phyloP scores from a whole-genome alignment of 2,888 invertebrate species.

The Itoplectis maculator region DNA sequence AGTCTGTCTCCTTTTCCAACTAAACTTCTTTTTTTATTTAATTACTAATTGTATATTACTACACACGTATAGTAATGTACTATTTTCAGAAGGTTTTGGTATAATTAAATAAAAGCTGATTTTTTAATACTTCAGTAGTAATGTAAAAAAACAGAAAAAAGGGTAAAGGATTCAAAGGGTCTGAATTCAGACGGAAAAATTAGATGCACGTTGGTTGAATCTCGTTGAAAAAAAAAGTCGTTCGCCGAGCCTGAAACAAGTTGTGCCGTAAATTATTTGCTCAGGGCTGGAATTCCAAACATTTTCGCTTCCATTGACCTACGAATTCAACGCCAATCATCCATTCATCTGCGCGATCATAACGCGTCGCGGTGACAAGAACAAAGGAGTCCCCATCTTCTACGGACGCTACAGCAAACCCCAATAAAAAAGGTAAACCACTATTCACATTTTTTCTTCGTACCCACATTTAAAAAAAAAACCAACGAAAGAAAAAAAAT shows the following conservation, averaged over 20 bases:
- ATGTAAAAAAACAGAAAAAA: too few species aligned
- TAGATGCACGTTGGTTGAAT: too few species aligned
- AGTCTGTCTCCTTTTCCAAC: too few species aligned
- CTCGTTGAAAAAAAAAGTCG: neutral
- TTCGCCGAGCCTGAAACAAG: neutral
- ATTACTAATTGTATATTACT: too few species aligned
- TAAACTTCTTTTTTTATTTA: too few species aligned
- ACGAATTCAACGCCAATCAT: conserved; percentile 61
- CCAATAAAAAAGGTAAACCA: conserved; percentile 49
- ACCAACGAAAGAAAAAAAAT: conserved; percentile 10
- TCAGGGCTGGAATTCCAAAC: conserved; percentile 46
- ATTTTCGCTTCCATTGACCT: conserved; percentile 49
- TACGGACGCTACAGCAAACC: conserved; percentile 53
- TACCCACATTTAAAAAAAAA: neutral
- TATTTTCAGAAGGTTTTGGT: too few species aligned
- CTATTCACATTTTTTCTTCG: conserved; percentile 13
- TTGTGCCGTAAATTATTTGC: conserved; percentile 37
- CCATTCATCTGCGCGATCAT: conserved; percentile 72
- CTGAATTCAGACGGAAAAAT: too few species aligned
- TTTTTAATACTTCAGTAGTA: too few species aligned
- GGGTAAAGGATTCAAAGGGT: too few species aligned
- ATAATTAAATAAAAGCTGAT: too few species aligned
- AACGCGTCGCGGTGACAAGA: conserved; percentile 34
- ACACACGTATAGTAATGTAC: too few species aligned
- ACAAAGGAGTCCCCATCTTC: conserved; percentile 56